Evolutionary conservation across 1,140 invertebrate species (phyloP).

Genomic region (Dreissena polymorpha): DNA sequence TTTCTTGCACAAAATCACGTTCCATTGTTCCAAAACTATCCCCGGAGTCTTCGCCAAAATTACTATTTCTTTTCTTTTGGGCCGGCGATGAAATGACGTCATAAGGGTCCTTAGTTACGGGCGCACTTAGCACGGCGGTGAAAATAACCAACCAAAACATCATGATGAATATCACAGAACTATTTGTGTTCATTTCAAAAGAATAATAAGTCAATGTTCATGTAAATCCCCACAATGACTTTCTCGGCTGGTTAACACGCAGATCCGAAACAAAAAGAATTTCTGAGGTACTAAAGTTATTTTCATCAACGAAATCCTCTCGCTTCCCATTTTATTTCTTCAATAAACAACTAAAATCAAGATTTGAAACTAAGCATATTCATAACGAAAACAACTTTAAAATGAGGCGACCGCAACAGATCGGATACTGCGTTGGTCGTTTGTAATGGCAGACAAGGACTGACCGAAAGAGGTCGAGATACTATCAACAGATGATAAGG

Average conservation of each 20-base stretch:
- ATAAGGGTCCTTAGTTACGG: slow-evolving; percentile 13
- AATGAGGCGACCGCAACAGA: not conserved
- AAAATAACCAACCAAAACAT: slow-evolving; percentile 30
- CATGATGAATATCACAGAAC: not conserved
- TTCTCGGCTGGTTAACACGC: not conserved
- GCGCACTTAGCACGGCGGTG: slow-evolving; percentile 17
- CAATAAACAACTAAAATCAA: not conserved
- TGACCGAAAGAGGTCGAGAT: slow-evolving; percentile 11
- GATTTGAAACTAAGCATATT: not conserved
- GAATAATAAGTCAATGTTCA: not conserved
- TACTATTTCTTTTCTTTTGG: not conserved
- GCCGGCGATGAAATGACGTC: not conserved
- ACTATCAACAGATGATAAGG: slow-evolving; percentile 31
- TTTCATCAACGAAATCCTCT: not conserved
- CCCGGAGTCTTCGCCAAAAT: not conserved
- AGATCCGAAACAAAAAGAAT: not conserved
- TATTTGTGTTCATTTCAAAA: not conserved
- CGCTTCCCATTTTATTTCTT: not conserved
- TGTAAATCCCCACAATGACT: not conserved
- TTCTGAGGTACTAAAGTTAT: not conserved
- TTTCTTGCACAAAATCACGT: not conserved
- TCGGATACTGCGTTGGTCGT: slow-evolving; percentile 10
- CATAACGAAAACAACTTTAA: not conserved
- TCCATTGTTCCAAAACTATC: not conserved
- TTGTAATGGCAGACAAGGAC: not conserved